Base-by-base conservation (phyloP, 2,888 invertebrate genomes). In the Agrochola lychnidis region DNA sequence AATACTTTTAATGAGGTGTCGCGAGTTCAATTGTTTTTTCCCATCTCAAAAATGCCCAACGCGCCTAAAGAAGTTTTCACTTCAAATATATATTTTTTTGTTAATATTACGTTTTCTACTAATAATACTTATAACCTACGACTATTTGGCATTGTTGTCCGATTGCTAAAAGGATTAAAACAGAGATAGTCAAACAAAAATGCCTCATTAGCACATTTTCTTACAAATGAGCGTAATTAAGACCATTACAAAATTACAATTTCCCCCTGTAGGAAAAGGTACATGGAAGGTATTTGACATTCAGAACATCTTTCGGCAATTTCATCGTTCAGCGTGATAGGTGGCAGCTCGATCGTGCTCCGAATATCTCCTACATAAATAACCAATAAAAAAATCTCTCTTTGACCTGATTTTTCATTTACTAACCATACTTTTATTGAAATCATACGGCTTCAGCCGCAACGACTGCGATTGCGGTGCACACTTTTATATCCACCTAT, bases 241-340 rank as follows among this genome's bases (percentile, higher is more conserved):
- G 57, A 42, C 22, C 14, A 45, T 57, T n/a, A 56, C 68, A 82
- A 70, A 79, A 57, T 74, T 63, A 2, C 22, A 16, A 59, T 48
- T 57, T 19, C 9, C 48, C 5, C 40, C 45, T 51, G 36, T 57
- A 68, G 19, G 22, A 10, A 56, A 36, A 25, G 12, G 1, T 59
- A 68, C 45, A 36, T 30, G 25, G 22, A 61, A 51, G 48, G 40
- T 61, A 66, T 72, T 86, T 80, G 66, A 45, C 36, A 87, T 87
- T 86, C 83, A 70, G 51, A 76, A 66, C 84, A 78, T 69, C 64
- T 87, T 80, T 78, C 56, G 19, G 62, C 79, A 80, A 85, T 80
- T 82, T 86, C 72, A 76, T 77, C 76, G 69, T 78, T 80, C 70
- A 64, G 22, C 68, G 77, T 82, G 77, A 74, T 74, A 79, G 77